Percentiles rank a stretch among this genome's conserved stretches.
phyloP scores from a whole-genome alignment of 1,140 invertebrate genomes.

The Branchinecta lindahli region DNA sequence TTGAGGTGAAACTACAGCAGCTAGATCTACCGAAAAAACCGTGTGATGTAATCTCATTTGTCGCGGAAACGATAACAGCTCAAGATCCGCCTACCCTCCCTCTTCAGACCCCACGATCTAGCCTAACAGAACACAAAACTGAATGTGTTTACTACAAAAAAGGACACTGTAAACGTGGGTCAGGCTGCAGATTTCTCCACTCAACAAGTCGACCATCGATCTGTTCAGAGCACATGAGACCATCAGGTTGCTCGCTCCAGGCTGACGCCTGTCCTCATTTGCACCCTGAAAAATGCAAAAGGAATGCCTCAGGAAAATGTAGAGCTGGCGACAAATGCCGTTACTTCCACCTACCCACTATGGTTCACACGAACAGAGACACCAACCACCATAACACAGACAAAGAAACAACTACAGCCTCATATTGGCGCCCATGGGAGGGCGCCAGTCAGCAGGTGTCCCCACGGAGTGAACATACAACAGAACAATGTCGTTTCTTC shows the following conservation, averaged over 20 bases:
- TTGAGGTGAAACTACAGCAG: neutral
- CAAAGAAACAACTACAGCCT: too few relatives aligned
- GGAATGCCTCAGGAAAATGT: constrained; percentile 1
- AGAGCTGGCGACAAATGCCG: neutral
- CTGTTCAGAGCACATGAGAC: neutral
- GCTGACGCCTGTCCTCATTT: neutral
- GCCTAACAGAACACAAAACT: neutral
- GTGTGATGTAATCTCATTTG: neutral
- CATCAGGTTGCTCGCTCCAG: neutral
- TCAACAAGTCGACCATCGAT: neutral
- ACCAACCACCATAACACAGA: too few relatives aligned
- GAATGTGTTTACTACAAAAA: constrained; percentile 6
- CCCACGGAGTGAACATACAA: too few relatives aligned
- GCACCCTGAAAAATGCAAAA: constrained; percentile 5
- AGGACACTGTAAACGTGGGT: constrained; percentile 4
- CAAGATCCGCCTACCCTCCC: neutral
- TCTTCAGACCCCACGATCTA: too few relatives aligned
- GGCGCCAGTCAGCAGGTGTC: too few relatives aligned
- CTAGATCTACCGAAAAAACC: neutral
- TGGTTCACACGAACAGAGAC: too few relatives aligned
- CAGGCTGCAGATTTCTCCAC: constrained; percentile 3
- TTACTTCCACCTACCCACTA: too few relatives aligned
- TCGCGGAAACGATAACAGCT: neutral
- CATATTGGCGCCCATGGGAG: too few relatives aligned
- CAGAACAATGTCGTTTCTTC: too few relatives aligned